Conservation (phyloP, 1,140 invertebrate genomes). For the Thaumatotibia leucotreta region DNA sequence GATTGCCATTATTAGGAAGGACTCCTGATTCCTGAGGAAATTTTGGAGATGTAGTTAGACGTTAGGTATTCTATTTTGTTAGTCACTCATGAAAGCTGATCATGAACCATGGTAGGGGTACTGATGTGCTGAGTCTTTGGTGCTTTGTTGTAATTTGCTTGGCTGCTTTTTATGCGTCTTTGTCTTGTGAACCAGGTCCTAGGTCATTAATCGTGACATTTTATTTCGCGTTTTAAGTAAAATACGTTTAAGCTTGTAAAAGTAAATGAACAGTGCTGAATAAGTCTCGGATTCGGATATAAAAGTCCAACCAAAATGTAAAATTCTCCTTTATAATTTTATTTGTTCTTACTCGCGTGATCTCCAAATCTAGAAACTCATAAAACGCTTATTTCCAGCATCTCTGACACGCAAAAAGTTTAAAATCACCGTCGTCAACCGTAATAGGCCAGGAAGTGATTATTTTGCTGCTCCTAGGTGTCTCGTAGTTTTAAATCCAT, state of each 20-base stretch:
- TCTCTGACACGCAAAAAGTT: conserved; percentile 2
- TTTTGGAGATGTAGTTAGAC: too few species aligned
- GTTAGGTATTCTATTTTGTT: too few species aligned
- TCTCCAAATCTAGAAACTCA: neutral
- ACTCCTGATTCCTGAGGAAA: too few species aligned
- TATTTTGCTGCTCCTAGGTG: conserved; percentile 57
- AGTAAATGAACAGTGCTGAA: too few species aligned
- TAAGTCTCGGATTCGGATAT: neutral
- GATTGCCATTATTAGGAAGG: too few species aligned
- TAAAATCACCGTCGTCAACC: conserved; percentile 5
- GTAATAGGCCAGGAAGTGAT: conserved; percentile 65
- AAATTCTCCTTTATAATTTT: neutral
- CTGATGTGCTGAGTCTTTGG: neutral
- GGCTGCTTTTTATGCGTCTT: neutral
- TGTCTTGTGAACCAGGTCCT: neutral
- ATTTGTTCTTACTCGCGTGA: neutral
- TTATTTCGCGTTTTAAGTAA: neutral
- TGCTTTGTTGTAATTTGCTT: neutral
- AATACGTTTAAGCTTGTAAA: neutral
- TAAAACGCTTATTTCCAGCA: neutral
- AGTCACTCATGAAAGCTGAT: too few species aligned
- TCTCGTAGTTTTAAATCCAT: conserved; percentile 71
- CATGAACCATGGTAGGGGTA: too few species aligned
- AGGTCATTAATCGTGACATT: neutral
- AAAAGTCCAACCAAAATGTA: neutral